phyloP scores from a whole-genome alignment of 2,797 vertebrate species.

The Parotocinclus haroldoi region DNA sequence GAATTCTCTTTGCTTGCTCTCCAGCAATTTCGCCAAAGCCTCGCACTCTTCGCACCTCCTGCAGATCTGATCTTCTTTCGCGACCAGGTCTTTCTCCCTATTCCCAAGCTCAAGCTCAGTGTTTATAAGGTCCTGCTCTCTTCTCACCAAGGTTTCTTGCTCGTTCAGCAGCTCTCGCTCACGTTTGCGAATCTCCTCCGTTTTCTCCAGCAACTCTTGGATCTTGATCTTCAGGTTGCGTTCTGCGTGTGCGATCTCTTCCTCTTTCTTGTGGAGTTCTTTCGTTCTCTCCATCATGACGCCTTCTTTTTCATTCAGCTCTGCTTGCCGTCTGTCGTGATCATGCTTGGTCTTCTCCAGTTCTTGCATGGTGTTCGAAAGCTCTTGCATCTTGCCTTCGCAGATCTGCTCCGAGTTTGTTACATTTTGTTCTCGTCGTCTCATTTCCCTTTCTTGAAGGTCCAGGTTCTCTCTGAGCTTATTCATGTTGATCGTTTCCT shows the following conservation, averaged over 20 bases:
- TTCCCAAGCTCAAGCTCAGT: no score
- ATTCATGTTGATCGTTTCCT: slow-evolving; percentile 23
- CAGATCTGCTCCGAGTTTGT: slow-evolving; percentile 14
- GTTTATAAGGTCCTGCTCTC: not conserved
- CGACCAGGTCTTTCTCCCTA: no score
- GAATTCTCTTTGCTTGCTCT: no score
- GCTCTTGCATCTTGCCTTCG: slow-evolving; percentile 19
- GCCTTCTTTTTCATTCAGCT: slow-evolving; percentile 31
- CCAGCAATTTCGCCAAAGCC: no score
- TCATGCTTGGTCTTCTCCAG: slow-evolving; percentile 32
- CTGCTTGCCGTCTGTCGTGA: slow-evolving; percentile 20
- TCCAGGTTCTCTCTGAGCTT: slow-evolving; percentile 18
- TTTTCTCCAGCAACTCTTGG: slow-evolving; percentile 19
- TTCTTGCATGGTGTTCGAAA: slow-evolving; percentile 27
- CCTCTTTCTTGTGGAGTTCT: slow-evolving; percentile 22
- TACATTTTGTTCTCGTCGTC: slow-evolving; percentile 29
- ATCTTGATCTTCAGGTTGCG: slow-evolving; percentile 26
- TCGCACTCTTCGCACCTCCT: no score
- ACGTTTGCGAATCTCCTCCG: not conserved
- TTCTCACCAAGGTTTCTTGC: not conserved
- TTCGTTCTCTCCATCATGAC: slow-evolving; percentile 25
- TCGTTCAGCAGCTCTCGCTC: slow-evolving; percentile 41
- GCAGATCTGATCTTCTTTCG: no score
- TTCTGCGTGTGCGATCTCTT: slow-evolving; percentile 29
- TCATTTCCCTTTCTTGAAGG: slow-evolving; percentile 24